These are phyloP conservation scores for Herminia tarsipennalis DNA, from an alignment of 2,888 invertebrate species.

Conservation along the genomic window DNA sequence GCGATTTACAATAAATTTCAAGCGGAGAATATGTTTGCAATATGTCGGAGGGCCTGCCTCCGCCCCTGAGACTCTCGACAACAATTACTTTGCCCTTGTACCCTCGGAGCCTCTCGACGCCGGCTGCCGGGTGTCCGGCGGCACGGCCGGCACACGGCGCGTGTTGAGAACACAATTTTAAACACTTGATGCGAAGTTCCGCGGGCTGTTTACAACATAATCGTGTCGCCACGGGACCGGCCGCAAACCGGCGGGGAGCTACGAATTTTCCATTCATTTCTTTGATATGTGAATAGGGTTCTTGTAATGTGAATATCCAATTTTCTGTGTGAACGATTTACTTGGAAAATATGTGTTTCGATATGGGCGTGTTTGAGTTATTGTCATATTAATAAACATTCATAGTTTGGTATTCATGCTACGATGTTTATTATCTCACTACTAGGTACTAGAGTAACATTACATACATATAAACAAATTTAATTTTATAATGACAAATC, in stretches of 20 bases:
- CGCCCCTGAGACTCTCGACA: conserved; percentile 48
- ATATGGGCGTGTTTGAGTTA: conserved; percentile 14
- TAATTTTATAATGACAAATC: no score
- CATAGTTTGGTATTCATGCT: no score
- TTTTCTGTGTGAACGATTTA: conserved; percentile 37
- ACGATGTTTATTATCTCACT: neutral
- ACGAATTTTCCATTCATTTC: conserved; percentile 59
- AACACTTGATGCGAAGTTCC: conserved; percentile 73
- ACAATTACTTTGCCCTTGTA: conserved; percentile 64
- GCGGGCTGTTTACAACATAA: conserved; percentile 76
- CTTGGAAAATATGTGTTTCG: conserved; percentile 31
- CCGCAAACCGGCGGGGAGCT: conserved; percentile 36
- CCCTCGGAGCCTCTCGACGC: conserved; percentile 46
- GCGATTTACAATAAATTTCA: conserved; percentile 83
- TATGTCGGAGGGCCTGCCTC: conserved; percentile 61
- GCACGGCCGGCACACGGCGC: no score
- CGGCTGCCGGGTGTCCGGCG: conserved; percentile 2
- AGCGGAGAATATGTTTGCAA: conserved; percentile 82
- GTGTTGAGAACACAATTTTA: conserved; percentile 63
- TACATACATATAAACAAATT: no score
- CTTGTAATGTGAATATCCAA: conserved; percentile 54
- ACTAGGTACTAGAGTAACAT: neutral
- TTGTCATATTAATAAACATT: conserved; percentile 11
- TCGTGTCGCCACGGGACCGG: conserved; percentile 55
- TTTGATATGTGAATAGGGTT: conserved; percentile 67